phyloP scores from a whole-genome alignment of 1,140 invertebrate species.

The Archegozetes longisetosus region DNA sequence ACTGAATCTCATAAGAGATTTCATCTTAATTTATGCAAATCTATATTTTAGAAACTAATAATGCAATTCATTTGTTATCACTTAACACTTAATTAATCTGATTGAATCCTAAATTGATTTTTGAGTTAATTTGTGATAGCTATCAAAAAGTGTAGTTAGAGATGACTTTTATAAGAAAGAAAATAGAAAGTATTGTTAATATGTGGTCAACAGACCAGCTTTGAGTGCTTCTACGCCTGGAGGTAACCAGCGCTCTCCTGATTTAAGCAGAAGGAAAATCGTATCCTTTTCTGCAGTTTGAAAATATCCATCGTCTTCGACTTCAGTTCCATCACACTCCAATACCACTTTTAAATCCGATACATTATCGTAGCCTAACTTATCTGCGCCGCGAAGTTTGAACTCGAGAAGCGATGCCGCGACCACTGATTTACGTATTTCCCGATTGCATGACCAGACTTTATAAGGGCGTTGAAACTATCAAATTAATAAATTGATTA shows the following conservation, averaged over 20 bases:
- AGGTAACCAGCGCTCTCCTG: conserved; percentile 77
- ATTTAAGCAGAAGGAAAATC: conserved; percentile 63
- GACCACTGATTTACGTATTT: conserved; percentile 77
- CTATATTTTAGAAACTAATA: no score
- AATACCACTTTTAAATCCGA: conserved; percentile 48
- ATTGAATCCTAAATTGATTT: no score
- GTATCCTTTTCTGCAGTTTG: conserved; percentile 75
- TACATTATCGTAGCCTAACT: conserved; percentile 57
- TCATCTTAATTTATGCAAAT: no score
- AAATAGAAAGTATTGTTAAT: no score
- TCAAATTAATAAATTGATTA: not conserved
- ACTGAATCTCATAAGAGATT: no score
- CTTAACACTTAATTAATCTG: no score
- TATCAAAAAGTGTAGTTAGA: no score
- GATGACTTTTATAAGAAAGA: no score
- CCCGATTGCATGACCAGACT: conserved; percentile 90
- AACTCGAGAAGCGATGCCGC: conserved; percentile 80
- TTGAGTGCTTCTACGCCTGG: conserved; percentile 71
- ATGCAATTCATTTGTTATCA: no score
- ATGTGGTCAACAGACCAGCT: conserved; percentile 66
- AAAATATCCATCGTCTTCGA: conserved; percentile 86
- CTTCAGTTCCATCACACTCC: conserved; percentile 83
- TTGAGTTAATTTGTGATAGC: no score
- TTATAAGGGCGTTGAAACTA: conserved; percentile 73
- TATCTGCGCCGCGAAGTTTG: conserved; percentile 62